Evolutionary conservation across 2,113 vertebrate genomes (phyloP), one percentile per base, ranked within the genome.

Genomic region (Gymnogyps californianus): DNA sequence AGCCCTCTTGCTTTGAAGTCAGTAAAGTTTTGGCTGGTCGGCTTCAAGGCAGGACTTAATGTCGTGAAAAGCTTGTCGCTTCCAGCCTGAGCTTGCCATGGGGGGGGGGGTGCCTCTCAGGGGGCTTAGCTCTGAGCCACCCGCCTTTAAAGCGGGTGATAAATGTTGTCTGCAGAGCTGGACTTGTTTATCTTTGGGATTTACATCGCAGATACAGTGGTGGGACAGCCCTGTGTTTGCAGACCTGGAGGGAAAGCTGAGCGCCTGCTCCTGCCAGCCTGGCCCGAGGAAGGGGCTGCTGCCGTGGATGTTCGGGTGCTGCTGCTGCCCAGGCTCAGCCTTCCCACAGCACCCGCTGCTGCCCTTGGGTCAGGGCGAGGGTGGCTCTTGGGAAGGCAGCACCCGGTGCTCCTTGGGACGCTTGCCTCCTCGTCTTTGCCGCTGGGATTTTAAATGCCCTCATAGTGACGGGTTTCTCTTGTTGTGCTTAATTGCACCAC

Each of bases 151-250:
- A 95, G 93, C 7, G n/a, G n/a, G 81, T 93, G 95, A 95, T 98
- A 97, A 95, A 96, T 59, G 91, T 31, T 80, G 96, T 96, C 96
- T 96, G 96, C 38, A 62, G 85, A 81, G 58, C 87, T 29, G 80
- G 75, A 11, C 62, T 96, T 92, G 94, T 97, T 97, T 97, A 91
- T 96, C 94, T 97, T 88, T 79, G 74, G 83, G 81, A 93, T 95
- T 97, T 97, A 82, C 92, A 86, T 77, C 3, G 59, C 72, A 92
- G 95, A 94, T 93, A 55, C 3, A 15, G 82, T 55, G 87, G 65
- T 8, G 24, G 84, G 92, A 89, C 47, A 4, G 80, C 21, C 19
- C 47, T 17, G 74, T 76, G 83, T 89, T 88, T 90, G 96, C 58
- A 76, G 94, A 55, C 32, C 47, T 22, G n/a, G 49, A 80, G 83